Evolutionary conservation across 2,797 vertebrate genomes (phyloP), one percentile per base, ranked within the genome.

Genomic region (Epinephelus awoara): DNA sequence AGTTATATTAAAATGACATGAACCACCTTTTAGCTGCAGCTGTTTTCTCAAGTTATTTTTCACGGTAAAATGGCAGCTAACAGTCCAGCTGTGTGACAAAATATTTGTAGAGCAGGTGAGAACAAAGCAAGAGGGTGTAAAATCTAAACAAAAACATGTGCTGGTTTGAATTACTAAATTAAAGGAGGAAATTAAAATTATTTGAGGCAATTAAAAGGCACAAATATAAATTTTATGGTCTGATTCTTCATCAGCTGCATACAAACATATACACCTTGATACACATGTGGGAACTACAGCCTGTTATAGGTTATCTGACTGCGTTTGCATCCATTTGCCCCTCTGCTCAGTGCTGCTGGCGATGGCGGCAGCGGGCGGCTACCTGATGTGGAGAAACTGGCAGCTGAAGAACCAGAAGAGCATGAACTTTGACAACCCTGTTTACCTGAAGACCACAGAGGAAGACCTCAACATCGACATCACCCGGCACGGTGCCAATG

Each of bases 391-490:
- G 97, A 94, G 96, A 50, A 99, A 99, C 85, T 99, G 98, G 98
- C 98, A 98, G 84, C 95, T 96, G 76, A 99, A 96, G 92, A 99
- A 99, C 88, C 98, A 99, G 95, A 99, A 99, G 92, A 99, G 98
- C 92, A 99, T 99, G 98, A 99, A 99, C 92, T 99, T 99, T 67
- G 98, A 99, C 93, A 99, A 99, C 90, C 98, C 98, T 0, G 98
- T 99, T 42, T 99, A 99, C 91, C 91, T 99, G 85, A 99, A 99
- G 93, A 99, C 98, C 57, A 99, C 98, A 1, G 98, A 99, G 86
- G 98, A 99, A 72, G 98, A 99, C 86, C 94, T 99, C 23, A 97
- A 97, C 77, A 97, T 99, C 52, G 97, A 99, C 87, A 98, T 99
- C 66, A 97, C 95, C 63, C 95, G 97, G 84, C 98, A 99, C 78